Evolutionary conservation across 2,797 vertebrate genomes (phyloP).

Genomic region (Cichlasoma orientale): DNA sequence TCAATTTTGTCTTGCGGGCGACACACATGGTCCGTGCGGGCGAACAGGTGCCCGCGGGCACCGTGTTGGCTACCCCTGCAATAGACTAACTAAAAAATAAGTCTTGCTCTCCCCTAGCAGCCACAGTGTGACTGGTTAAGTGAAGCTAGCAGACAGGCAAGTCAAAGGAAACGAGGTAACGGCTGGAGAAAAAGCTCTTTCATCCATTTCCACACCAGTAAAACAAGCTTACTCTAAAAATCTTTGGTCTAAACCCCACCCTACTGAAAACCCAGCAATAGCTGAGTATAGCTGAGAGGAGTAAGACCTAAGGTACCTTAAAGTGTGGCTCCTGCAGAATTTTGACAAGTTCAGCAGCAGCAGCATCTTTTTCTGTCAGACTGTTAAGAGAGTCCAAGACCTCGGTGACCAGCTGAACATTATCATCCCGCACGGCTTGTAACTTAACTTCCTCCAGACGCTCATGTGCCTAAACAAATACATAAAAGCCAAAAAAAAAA

Average conservation of each 20-base stretch:
- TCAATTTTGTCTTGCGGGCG: too few relatives aligned
- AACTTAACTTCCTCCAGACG: constrained; percentile 94
- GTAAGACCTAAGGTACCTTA: constrained; percentile 80
- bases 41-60: too few relatives aligned
- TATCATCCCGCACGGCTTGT: constrained; percentile 93
- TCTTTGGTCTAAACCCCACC: too few relatives aligned
- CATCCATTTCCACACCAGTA: too few relatives aligned
- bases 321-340: constrained; percentile 97
- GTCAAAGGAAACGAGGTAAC: too few relatives aligned
- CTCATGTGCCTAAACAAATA: constrained; percentile 88
- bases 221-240: background rate
- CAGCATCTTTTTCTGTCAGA: constrained; percentile 84
- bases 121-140: background rate
- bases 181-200: too few relatives aligned
- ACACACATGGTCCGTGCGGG: too few relatives aligned
- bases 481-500: background rate
- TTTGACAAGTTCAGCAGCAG: constrained; percentile 87
- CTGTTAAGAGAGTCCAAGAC: constrained; percentile 92
- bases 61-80: too few relatives aligned
- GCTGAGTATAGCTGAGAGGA: background rate
- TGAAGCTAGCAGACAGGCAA: too few relatives aligned
- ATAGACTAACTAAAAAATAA: constrained; percentile 6
- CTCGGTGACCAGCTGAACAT: constrained; percentile 91
- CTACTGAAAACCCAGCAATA: too few relatives aligned
- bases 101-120: constrained; percentile 50